These are phyloP conservation scores for Synanthedon vespiformis DNA, from an alignment of 2,888 invertebrate genomes.

Conservation along the genomic window DNA sequence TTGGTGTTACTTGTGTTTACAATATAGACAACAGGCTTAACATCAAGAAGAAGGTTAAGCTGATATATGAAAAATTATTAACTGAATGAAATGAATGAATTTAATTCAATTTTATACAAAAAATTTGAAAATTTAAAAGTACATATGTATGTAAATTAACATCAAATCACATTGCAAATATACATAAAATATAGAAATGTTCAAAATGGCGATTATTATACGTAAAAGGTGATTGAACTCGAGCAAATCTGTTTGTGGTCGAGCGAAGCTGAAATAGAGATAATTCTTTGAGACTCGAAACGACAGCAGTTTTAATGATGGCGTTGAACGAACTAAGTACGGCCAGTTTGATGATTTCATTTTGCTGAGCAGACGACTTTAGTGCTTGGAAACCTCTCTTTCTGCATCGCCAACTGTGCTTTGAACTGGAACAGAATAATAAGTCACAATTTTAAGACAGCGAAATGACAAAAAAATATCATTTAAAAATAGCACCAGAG, in stretches of 20 bases:
- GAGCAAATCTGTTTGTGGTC: conserved; percentile 30
- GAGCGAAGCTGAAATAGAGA: conserved; percentile 42
- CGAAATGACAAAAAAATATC: too few species aligned
- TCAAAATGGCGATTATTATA: conserved; percentile 11
- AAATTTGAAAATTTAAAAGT: too few species aligned
- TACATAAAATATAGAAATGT: not conserved
- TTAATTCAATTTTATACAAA: too few species aligned
- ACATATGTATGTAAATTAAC: too few species aligned
- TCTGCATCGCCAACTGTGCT: conserved; percentile 9
- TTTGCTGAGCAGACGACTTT: not conserved
- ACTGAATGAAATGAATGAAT: too few species aligned
- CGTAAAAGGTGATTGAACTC: conserved; percentile 34
- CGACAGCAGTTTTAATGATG: conserved; percentile 33
- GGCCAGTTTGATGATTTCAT: conserved; percentile 32
- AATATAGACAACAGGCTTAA: too few species aligned
- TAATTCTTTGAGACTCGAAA: conserved; percentile 48
- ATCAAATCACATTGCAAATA: not conserved
- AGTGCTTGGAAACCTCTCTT: conserved; percentile 13
- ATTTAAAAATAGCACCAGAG: too few species aligned
- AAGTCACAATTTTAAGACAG: not conserved
- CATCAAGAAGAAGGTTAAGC: too few species aligned
- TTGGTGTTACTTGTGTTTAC: too few species aligned
- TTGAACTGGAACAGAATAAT: conserved; percentile 17
- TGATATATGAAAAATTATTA: too few species aligned
- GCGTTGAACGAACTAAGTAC: conserved; percentile 24